phyloP scores from a whole-genome alignment of 2,888 invertebrate genomes.

The Apodemia duryi region DNA sequence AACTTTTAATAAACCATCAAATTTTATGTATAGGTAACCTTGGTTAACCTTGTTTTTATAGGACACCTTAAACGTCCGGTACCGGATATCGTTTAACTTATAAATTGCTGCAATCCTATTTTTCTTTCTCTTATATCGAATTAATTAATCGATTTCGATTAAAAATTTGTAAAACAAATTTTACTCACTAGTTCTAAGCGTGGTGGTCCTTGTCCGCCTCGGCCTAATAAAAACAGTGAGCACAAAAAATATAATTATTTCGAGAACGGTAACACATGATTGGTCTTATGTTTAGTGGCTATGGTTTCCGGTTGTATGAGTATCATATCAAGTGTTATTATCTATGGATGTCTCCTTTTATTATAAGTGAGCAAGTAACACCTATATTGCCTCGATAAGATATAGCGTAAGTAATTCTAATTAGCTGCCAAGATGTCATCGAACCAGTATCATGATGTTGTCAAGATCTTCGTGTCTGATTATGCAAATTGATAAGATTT shows the following conservation, averaged over 20 bases:
- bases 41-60: not conserved
- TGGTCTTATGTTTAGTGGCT: conserved; percentile 50
- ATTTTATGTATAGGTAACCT: not conserved
- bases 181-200: not conserved
- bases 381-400: conserved; percentile 28
- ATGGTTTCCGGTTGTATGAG: conserved; percentile 57
- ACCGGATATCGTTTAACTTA: not conserved
- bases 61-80: not conserved
- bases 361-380: conserved; percentile 24
- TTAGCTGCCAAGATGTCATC: conserved; percentile 32
- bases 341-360: conserved; percentile 39
- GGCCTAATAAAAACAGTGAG: conserved; percentile 43
- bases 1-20: not conserved
- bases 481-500: conserved; percentile 17
- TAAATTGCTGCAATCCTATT: not conserved
- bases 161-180: not conserved
- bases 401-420: conserved; percentile 32
- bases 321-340: conserved; percentile 50
- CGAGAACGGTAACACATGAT: conserved; percentile 71
- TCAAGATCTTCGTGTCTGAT: conserved; percentile 27
- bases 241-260: conserved; percentile 69
- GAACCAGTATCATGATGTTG: conserved; percentile 27
- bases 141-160: not conserved
- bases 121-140: not conserved
- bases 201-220: conserved; percentile 27